A percentile compares a stretch with the other conserved stretches of the same genome.
phyloP scores from a whole-genome alignment of 2,888 invertebrate species.

The Stegophylla sp. region DNA sequence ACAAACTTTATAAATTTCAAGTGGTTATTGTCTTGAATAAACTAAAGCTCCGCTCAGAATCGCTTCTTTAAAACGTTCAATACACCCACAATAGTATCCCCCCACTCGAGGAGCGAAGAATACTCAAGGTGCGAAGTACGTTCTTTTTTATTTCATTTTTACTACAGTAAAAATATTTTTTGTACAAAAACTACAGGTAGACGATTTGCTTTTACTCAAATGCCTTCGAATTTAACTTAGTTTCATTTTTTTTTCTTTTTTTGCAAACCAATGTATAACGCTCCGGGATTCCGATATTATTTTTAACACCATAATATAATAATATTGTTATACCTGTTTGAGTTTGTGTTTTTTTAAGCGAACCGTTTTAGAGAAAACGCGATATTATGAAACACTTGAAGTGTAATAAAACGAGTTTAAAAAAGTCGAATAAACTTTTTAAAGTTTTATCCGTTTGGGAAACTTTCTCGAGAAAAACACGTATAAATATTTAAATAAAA shows the following conservation, averaged over 20 bases:
- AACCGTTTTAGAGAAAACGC: not conserved
- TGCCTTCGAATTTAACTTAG: not conserved
- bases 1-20: no score
- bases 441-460: constrained; percentile 13
- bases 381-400: constrained; percentile 38
- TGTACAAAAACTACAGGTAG: no score
- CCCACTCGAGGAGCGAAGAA: no score
- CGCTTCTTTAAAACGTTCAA: no score
- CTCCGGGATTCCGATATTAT: not conserved
- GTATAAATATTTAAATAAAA: constrained; percentile 37
- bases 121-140: no score
- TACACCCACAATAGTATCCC: no score
- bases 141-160: no score
- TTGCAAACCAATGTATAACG: not conserved
- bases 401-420: constrained; percentile 44
- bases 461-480: constrained; percentile 19
- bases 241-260: not conserved
- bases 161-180: no score
- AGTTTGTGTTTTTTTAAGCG: constrained; percentile 2
- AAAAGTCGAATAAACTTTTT: constrained; percentile 46
- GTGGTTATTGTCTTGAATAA: no score
- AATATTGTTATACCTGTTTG: constrained; percentile 16
- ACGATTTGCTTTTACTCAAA: not conserved
- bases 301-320: not conserved
- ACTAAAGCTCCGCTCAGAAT: no score